Evolutionary conservation across 2,797 vertebrate genomes (phyloP), one percentile per base, ranked within the genome.

Genomic region (Phrynocephalus forsythii): DNA sequence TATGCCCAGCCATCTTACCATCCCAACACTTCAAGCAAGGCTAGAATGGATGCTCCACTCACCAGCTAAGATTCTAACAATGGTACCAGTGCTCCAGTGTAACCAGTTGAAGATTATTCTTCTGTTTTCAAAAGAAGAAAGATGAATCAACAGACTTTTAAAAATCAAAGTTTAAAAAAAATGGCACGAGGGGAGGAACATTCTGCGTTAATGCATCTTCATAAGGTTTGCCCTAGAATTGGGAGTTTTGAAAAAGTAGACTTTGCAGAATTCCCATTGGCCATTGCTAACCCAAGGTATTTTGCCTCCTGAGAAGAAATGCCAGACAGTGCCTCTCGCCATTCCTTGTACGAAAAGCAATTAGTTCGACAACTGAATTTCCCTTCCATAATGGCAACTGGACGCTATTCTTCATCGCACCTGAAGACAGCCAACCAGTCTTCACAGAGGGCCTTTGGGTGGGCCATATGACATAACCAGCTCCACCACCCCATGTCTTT

Each of bases 81-180:
- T 90, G 66, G 97, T 97, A 30, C 98, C 98, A 76, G 94, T 92
- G 88, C 96, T 95, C 96, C 97, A 97, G 78, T 99, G 98, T 86
- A 97, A 92, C 97, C 98, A 98, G 92, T 97, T 98, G 94, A 98
- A 98, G 52, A 97, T 89, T 2, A 95, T 94, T 90, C 98, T 97
- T 92, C 98, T 99, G 91, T 85, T 44, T 44, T 28, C 92, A 93
- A 9, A 82, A 80, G 1, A 88, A 79, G 75, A 60, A 83, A 82
- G 79, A 38, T 84, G 82, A 87, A 83, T 60, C 71, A 28, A 67
- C 87, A 48, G 8, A 75, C 10, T 16, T 0, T 33, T 3, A 0
- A 1, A 1, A 0, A 48, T 7, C 48, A 66, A 9, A 8, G 1
- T 20, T 60, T 18, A 30, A 56, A 56, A 56, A 52, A 56, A 56